Evolutionary conservation across 2,113 vertebrate genomes (phyloP).

Genomic region (western clawed frog (Xenopus tropicalis)): DNA sequence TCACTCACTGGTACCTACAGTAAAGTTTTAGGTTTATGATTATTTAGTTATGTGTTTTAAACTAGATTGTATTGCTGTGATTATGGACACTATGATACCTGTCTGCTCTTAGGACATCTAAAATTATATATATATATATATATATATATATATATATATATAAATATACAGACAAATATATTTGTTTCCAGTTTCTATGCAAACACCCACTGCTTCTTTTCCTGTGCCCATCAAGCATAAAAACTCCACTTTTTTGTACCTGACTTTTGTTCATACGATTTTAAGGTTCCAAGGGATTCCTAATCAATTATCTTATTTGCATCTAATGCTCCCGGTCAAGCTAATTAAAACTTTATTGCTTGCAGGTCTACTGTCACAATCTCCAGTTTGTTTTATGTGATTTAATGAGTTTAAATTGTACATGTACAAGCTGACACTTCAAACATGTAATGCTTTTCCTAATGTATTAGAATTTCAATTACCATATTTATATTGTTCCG

Average conservation of each 20-base stretch:
- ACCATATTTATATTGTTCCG: neutral
- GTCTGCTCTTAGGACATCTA: too few species aligned
- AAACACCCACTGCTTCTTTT: neutral
- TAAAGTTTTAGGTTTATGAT: too few species aligned
- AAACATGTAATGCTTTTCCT: too few species aligned
- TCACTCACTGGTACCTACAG: neutral
- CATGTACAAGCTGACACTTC: neutral
- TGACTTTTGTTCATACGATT: neutral
- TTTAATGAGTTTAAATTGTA: constrained; percentile 2
- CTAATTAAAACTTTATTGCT: neutral
- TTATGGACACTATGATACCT: too few species aligned
- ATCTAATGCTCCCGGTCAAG: neutral
- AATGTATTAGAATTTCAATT: neutral
- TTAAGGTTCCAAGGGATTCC: neutral
- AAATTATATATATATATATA: too few species aligned
- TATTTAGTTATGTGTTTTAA: neutral
- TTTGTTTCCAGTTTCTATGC: constrained; percentile 10
- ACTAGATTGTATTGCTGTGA: neutral
- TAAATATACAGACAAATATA: constrained; percentile 10
- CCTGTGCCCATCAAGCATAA: neutral
- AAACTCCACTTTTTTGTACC: neutral
- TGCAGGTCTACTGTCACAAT: neutral
- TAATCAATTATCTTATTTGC: constrained; percentile 1
- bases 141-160: too few species aligned
- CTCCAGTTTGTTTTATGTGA: constrained; percentile 2